Evolutionary conservation across 2,888 invertebrate species (phyloP).

Genomic region (Galerucella nymphaeae): DNA sequence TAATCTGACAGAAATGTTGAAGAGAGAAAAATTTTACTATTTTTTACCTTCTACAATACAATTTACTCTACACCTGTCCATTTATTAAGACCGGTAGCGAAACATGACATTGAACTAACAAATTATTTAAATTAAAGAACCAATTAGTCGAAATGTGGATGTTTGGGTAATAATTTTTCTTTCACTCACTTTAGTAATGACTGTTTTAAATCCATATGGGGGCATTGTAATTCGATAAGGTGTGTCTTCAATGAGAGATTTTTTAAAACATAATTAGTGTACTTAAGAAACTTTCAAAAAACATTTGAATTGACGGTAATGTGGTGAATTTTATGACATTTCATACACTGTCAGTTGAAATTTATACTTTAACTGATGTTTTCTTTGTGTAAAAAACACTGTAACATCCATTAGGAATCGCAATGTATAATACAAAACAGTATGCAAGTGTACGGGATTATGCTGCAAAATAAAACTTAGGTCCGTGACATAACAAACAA

Average conservation of each 20-base stretch:
- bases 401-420: constrained; percentile 1
- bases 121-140: constrained; percentile 52
- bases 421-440: constrained; percentile 44
- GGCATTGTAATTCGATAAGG: too few relatives aligned
- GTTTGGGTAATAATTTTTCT: not conserved
- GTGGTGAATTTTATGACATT: too few relatives aligned
- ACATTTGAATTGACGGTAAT: too few relatives aligned
- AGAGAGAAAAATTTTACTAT: too few relatives aligned
- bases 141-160: constrained; percentile 42
- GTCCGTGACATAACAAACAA: constrained; percentile 57
- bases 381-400: not conserved
- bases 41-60: not conserved
- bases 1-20: too few relatives aligned
- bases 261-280: too few relatives aligned
- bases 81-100: constrained; percentile 50
- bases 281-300: too few relatives aligned
- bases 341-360: too few relatives aligned
- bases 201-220: not conserved
- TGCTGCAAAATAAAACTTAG: constrained; percentile 57
- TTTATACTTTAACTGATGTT: not conserved
- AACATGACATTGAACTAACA: constrained; percentile 48
- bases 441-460: constrained; percentile 60
- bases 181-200: not conserved
- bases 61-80: not conserved
- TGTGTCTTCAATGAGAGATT: too few relatives aligned